These are phyloP conservation scores for Cyprinella venusta DNA, from an alignment of 2,797 vertebrate genomes.

Conservation along the genomic window DNA sequence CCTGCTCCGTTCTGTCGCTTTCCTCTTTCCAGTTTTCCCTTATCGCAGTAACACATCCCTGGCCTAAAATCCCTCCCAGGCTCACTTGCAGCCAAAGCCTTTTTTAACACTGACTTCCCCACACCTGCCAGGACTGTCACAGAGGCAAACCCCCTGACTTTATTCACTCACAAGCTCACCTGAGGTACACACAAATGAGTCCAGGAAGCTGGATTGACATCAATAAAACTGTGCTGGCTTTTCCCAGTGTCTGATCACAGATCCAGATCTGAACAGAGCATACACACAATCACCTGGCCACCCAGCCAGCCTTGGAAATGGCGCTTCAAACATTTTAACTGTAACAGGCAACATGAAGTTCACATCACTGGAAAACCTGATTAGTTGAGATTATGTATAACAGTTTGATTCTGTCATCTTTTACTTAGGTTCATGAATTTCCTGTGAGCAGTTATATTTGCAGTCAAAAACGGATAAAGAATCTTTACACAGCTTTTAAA, in stretches of 20 bases:
- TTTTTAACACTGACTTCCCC: conserved; percentile 68
- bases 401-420: neutral
- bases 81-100: conserved; percentile 67
- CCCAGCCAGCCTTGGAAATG: conserved; percentile 1
- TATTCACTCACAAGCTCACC: conserved; percentile 17
- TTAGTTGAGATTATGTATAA: conserved; percentile 12
- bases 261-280: conserved; percentile 44
- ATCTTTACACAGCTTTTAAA: neutral
- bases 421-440: neutral
- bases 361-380: neutral
- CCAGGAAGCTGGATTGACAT: conserved; percentile 45
- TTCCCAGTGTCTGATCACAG: conserved; percentile 43
- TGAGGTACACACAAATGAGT: conserved; percentile 29
- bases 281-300: conserved; percentile 3
- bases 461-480: neutral
- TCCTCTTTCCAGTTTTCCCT: conserved; percentile 53
- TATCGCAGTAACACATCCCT: conserved; percentile 67
- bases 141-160: conserved; percentile 54
- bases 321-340: conserved; percentile 9
- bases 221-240: conserved; percentile 41
- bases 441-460: neutral
- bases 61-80: conserved; percentile 66
- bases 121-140: conserved; percentile 64
- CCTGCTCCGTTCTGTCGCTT: conserved; percentile 16
- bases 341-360: neutral